These are phyloP conservation scores for Protonemura montana DNA, from an alignment of 2,888 invertebrate genomes.

Conservation along the genomic window DNA sequence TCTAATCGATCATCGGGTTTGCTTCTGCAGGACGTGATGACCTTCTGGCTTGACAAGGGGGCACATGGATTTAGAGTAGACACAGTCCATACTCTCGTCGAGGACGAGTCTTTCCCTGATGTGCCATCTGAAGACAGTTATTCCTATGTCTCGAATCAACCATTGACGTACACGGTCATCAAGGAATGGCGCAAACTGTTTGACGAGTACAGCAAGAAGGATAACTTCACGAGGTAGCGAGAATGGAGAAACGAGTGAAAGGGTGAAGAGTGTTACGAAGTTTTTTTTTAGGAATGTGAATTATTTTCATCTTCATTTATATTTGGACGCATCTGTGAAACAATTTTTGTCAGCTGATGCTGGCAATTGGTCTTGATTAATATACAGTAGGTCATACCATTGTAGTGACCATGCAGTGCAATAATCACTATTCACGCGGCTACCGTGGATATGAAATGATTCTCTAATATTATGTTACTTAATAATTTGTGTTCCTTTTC, in stretches of 20 bases:
- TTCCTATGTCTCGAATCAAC: slow-evolving; percentile 69
- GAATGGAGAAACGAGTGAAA: background rate
- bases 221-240: slow-evolving; percentile 60
- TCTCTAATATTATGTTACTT: too few relatives aligned
- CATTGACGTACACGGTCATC: slow-evolving; percentile 65
- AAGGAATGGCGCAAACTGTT: slow-evolving; percentile 66
- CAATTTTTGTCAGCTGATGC: too few relatives aligned
- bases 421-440: too few relatives aligned
- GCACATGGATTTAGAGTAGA: slow-evolving; percentile 80
- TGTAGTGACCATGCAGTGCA: too few relatives aligned
- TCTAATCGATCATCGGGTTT: too few relatives aligned
- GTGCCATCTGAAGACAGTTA: slow-evolving; percentile 65
- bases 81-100: slow-evolving; percentile 57
- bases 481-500: too few relatives aligned
- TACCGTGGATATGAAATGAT: too few relatives aligned
- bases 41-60: slow-evolving; percentile 77
- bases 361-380: too few relatives aligned
- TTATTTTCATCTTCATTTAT: too few relatives aligned
- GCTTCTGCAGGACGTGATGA: slow-evolving; percentile 63
- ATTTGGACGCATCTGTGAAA: too few relatives aligned
- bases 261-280: background rate
- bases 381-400: too few relatives aligned
- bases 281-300: too few relatives aligned
- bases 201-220: slow-evolving; percentile 61
- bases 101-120: slow-evolving; percentile 57